These are phyloP conservation scores for Ardeotis arabs DNA, from an alignment of 2,113 vertebrate species.

Conservation along the genomic window DNA sequence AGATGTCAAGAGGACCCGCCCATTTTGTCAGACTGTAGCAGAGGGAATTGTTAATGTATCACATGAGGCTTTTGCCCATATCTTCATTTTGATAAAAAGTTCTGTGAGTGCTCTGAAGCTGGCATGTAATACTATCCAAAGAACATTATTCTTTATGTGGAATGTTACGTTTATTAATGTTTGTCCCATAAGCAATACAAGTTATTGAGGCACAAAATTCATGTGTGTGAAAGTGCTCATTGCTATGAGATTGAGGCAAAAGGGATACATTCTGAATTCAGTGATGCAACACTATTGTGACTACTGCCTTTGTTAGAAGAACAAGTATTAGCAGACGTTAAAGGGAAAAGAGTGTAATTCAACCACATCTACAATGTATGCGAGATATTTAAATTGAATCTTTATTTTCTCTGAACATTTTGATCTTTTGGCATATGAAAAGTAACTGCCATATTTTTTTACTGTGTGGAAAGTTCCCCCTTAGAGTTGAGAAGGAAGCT, in stretches of 20 bases:
- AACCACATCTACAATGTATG: background rate
- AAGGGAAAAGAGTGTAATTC: background rate
- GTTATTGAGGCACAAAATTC: background rate
- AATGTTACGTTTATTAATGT: background rate
- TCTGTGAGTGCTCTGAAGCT: background rate
- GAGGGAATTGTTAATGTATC: too few species aligned
- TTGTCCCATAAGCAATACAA: background rate
- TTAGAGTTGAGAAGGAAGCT: background rate
- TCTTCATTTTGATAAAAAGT: background rate
- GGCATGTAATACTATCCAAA: background rate
- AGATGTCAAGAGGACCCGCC: too few species aligned
- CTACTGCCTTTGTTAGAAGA: background rate
- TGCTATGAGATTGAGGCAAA: background rate
- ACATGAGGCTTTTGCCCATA: background rate
- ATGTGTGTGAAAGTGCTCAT: background rate
- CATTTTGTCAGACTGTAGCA: background rate
- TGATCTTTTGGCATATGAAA: background rate
- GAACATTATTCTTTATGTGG: background rate
- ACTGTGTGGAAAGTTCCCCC: background rate
- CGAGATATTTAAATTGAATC: background rate
- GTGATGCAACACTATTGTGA: background rate
- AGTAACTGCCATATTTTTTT: background rate
- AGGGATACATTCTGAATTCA: background rate
- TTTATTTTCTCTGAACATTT: background rate
- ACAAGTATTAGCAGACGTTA: slow-evolving; percentile 6